Percentiles rank a stretch among this genome's conserved stretches.
These are phyloP conservation scores for Coenonympha arcania DNA, from an alignment of 2,888 invertebrate genomes.

Conservation along the genomic window DNA sequence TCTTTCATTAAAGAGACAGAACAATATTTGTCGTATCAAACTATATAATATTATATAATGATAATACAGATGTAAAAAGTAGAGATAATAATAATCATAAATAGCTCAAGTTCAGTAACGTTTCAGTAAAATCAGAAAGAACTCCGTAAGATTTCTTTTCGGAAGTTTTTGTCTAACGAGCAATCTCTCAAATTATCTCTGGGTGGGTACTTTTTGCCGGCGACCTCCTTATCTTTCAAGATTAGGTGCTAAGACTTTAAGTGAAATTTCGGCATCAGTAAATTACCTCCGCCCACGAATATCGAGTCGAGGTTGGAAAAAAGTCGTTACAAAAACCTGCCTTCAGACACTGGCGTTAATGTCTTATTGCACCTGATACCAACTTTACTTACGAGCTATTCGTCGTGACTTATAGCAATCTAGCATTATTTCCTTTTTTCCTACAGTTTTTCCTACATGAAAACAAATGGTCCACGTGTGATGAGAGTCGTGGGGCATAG, in stretches of 20 bases:
- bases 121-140: too few relatives aligned
- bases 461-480: too few relatives aligned
- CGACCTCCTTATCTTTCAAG: constrained; percentile 54
- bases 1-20: too few relatives aligned
- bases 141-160: constrained; percentile 4
- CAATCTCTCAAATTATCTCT: constrained; percentile 3
- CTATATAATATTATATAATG: too few relatives aligned
- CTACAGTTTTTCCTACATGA: too few relatives aligned
- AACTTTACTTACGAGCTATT: not conserved
- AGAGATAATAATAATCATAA: too few relatives aligned
- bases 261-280: constrained; percentile 34
- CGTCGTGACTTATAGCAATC: too few relatives aligned
- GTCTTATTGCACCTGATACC: not conserved
- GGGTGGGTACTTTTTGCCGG: constrained; percentile 46
- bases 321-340: not conserved
- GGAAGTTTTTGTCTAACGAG: constrained; percentile 1
- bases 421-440: too few relatives aligned
- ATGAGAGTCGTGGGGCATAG: too few relatives aligned
- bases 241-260: constrained; percentile 54
- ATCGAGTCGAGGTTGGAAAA: constrained; percentile 18
- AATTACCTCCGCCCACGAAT: constrained; percentile 43
- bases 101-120: too few relatives aligned
- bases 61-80: too few relatives aligned
- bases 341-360: not conserved
- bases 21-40: too few relatives aligned